Evolutionary conservation across 2,113 vertebrate species (phyloP).

Genomic region (Columba janthina): DNA sequence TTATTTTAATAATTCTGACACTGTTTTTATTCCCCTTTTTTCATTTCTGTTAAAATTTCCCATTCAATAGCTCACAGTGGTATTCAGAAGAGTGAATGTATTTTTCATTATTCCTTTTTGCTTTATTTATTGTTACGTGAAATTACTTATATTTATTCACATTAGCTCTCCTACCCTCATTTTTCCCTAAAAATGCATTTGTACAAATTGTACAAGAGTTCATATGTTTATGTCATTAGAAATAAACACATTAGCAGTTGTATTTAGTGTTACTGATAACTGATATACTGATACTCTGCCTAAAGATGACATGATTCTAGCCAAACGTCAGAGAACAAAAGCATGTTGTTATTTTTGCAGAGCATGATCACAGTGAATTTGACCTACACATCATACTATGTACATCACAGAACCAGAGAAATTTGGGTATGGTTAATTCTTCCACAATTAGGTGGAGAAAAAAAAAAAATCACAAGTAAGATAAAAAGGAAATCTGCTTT

Average conservation of each 20-base stretch:
- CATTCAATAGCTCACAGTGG: neutral
- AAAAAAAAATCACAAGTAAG: neutral
- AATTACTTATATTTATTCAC: neutral
- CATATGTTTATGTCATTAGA: neutral
- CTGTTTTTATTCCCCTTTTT: neutral
- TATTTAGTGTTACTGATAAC: neutral
- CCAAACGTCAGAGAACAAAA: neutral
- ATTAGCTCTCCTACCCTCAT: neutral
- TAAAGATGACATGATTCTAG: neutral
- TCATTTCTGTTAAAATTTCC: neutral
- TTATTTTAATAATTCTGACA: conserved; percentile 21
- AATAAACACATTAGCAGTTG: neutral
- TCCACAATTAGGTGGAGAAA: neutral
- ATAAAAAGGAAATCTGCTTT: neutral
- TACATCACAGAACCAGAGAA: neutral
- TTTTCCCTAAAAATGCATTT: conserved; percentile 1
- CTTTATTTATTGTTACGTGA: neutral
- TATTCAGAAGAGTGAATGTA: neutral
- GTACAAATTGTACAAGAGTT: neutral
- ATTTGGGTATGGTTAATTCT: neutral
- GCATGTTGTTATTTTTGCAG: neutral
- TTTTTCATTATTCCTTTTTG: neutral
- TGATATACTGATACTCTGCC: neutral
- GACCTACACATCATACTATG: neutral
- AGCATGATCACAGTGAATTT: neutral